Evolutionary conservation across 2,797 vertebrate species (phyloP), one percentile per base, ranked within the genome.

Genomic region (Anguilla pacifica): DNA sequence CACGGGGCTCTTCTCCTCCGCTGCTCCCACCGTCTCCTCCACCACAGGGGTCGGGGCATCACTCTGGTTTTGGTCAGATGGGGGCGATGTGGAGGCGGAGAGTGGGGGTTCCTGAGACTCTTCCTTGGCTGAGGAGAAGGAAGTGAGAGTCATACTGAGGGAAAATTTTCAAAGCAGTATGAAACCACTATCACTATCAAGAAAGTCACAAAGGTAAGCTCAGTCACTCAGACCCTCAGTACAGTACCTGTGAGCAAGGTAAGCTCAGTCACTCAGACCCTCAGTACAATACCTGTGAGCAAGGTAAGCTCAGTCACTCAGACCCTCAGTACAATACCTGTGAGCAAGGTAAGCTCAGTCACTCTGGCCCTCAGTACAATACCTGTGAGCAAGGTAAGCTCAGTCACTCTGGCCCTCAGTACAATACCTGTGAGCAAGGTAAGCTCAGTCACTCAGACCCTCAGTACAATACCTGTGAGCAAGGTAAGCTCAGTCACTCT

Each of bases 351-450:
- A 51, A 96, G 94, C 49, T 95, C 95, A 0, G 93, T 95, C 90
- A 93, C 91, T 87, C 93, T 94, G 19, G 93, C 92, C 91, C 88
- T 94, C 46, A 96, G 64, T 67, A 64, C 59, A 9, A 53, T 53
- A 57, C 96, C 92, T 49, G 94, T 91, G 49, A 95, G 93, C 59
- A 94, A 94, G 84, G 90, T 95, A 51, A 96, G 94, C 49, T 95
- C 95, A 0, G 93, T 95, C 90, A 93, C 91, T 87, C 93, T 94
- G 19, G 93, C 92, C 91, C 88, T 94, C 46, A 96, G n/a, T n/a
- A n/a, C n/a, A n/a, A n/a, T n/a, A n/a, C n/a, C n/a, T n/a, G n/a
- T n/a, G n/a, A n/a, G n/a, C n/a, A n/a, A n/a, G n/a, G n/a, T n/a
- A n/a, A n/a, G n/a, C n/a, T n/a, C n/a, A n/a, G n/a, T n/a, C n/a